Percentiles rank a stretch among this genome's conserved stretches.
Conservation (phyloP, 2,888 invertebrate genomes). For the Hydropsyche betteni region DNA sequence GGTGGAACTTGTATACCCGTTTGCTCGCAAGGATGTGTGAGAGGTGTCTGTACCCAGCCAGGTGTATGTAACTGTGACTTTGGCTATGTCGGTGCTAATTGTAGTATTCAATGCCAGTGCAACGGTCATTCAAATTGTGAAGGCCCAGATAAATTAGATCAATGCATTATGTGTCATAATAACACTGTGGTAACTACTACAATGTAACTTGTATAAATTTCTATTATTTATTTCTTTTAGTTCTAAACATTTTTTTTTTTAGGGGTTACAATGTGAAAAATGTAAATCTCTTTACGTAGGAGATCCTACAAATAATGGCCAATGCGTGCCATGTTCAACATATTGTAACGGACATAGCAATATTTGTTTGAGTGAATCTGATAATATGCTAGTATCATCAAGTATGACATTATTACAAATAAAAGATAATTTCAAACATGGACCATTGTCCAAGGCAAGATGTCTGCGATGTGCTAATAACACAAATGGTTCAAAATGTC, state of each 20-base stretch:
- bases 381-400: conserved; percentile 60
- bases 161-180: conserved; percentile 86
- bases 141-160: conserved; percentile 83
- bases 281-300: conserved; percentile 93
- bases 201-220: conserved; percentile 44
- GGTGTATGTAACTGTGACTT: conserved; percentile 90
- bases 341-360: conserved; percentile 91
- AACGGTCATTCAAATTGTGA: conserved; percentile 94
- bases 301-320: conserved; percentile 85
- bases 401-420: conserved; percentile 67
- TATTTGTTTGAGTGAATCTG: conserved; percentile 74
- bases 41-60: conserved; percentile 85
- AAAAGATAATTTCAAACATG: conserved; percentile 73
- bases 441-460: conserved; percentile 75
- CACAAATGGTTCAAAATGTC: conserved; percentile 84
- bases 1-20: conserved; percentile 78
- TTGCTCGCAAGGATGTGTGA: conserved; percentile 85
- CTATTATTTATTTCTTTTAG: conserved; percentile 21
- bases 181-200: conserved; percentile 78
- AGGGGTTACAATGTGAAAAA: conserved; percentile 90
- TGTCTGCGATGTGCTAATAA: conserved; percentile 86
- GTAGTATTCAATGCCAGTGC: conserved; percentile 92
- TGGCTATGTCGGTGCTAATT: conserved; percentile 94
- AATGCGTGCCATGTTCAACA: conserved; percentile 86
- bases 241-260: conserved; percentile 52